phyloP scores from a whole-genome alignment of 1,140 invertebrate species.

The Bombus turneri region DNA sequence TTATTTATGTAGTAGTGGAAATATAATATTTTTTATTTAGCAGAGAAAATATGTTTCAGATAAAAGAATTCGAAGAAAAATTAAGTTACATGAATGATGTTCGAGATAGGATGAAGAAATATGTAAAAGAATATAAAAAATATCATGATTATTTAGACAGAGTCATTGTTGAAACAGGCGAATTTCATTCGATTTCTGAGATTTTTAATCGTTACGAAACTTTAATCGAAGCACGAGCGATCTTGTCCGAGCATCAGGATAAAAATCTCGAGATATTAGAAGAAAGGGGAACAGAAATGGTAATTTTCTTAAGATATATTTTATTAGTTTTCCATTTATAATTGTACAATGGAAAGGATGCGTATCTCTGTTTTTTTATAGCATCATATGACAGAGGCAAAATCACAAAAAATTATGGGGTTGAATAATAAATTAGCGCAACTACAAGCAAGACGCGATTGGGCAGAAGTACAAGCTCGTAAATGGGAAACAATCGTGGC shows the following conservation, averaged over 20 bases:
- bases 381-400: constrained; percentile 75
- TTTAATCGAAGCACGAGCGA: constrained; percentile 74
- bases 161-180: constrained; percentile 81
- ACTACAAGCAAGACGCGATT: constrained; percentile 73
- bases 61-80: constrained; percentile 71
- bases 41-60: constrained; percentile 55
- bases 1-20: not conserved
- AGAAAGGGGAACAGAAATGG: constrained; percentile 70
- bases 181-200: constrained; percentile 83
- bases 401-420: constrained; percentile 73
- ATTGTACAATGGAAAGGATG: not conserved
- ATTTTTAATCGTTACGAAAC: constrained; percentile 85
- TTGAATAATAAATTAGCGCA: constrained; percentile 76
- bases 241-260: constrained; percentile 72
- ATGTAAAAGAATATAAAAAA: constrained; percentile 82
- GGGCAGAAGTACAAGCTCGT: constrained; percentile 65
- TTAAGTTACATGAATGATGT: constrained; percentile 80
- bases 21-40: not conserved
- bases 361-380: constrained; percentile 44
- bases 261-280: constrained; percentile 73
- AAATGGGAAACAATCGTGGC: constrained; percentile 77
- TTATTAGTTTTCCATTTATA: not conserved
- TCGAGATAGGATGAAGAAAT: constrained; percentile 82
- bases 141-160: constrained; percentile 84
- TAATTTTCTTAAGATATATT: constrained; percentile 43